Percentiles rank a stretch among this genome's conserved stretches.
Conservation (phyloP, 2,113 vertebrate genomes). For the Amazona vittata region DNA sequence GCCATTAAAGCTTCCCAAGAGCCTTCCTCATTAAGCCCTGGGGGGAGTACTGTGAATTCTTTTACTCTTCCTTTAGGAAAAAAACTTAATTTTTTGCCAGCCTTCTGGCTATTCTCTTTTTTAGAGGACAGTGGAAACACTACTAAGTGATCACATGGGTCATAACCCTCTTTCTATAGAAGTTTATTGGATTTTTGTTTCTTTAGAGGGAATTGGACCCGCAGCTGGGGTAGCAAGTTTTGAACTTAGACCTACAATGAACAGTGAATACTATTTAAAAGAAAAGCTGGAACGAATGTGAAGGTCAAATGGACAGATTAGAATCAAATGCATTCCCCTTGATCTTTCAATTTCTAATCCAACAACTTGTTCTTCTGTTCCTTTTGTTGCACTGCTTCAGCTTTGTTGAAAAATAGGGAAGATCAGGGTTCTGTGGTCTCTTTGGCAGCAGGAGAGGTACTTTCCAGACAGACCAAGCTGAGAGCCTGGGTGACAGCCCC, state of each 20-base stretch:
- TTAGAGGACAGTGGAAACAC: neutral
- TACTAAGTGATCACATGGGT: neutral
- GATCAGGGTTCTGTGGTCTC: neutral
- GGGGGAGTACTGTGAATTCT: neutral
- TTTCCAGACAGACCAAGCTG: neutral
- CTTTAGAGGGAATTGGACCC: neutral
- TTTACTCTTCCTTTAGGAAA: neutral
- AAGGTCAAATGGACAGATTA: neutral
- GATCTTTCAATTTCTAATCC: neutral
- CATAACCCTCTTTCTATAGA: neutral
- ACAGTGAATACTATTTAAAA: neutral
- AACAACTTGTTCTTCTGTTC: neutral
- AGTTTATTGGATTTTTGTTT: constrained; percentile 25
- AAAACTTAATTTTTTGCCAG: neutral
- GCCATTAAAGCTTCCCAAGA: neutral
- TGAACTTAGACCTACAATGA: neutral
- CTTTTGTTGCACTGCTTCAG: neutral
- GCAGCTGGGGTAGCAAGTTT: constrained; percentile 6
- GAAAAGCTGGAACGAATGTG: neutral
- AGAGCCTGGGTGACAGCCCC: neutral
- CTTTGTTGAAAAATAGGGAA: neutral
- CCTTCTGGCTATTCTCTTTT: neutral
- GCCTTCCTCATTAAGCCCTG: neutral
- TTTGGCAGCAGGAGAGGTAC: neutral
- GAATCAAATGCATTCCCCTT: neutral